Percentiles rank a stretch among this genome's conserved stretches.
These are phyloP conservation scores for Sarcophaga subvicina DNA, from an alignment of 2,888 invertebrate genomes.

Conservation along the genomic window DNA sequence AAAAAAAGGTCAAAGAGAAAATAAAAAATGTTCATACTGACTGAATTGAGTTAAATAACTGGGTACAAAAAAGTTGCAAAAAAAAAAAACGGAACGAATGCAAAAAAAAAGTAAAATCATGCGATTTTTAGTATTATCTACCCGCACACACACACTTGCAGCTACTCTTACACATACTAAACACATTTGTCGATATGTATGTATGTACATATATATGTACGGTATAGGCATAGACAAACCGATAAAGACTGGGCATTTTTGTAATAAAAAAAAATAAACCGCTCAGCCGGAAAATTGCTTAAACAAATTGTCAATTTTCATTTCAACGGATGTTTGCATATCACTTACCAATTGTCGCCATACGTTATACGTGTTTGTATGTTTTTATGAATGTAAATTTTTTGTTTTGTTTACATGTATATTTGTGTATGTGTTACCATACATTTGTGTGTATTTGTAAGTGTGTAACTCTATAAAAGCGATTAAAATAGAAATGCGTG, in stretches of 20 bases:
- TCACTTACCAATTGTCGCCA: constrained; percentile 77
- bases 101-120: constrained; percentile 21
- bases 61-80: background rate
- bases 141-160: constrained; percentile 36
- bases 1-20: constrained; percentile 13
- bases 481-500: constrained; percentile 63
- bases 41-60: constrained; percentile 59
- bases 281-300: constrained; percentile 73
- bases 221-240: constrained; percentile 37
- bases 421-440: background rate
- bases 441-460: background rate
- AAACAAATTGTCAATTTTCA: constrained; percentile 76
- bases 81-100: too few species aligned
- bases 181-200: background rate
- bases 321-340: constrained; percentile 75
- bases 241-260: constrained; percentile 36
- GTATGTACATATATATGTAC: background rate
- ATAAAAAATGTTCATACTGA: constrained; percentile 40
- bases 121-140: constrained; percentile 60
- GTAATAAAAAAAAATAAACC: constrained; percentile 47
- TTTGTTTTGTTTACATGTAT: background rate
- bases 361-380: constrained; percentile 69
- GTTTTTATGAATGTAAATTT: background rate
- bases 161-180: background rate
- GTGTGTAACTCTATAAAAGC: constrained; percentile 58